These are phyloP conservation scores for Nephrotoma appendiculata DNA, from an alignment of 2,888 invertebrate genomes.

Conservation along the genomic window DNA sequence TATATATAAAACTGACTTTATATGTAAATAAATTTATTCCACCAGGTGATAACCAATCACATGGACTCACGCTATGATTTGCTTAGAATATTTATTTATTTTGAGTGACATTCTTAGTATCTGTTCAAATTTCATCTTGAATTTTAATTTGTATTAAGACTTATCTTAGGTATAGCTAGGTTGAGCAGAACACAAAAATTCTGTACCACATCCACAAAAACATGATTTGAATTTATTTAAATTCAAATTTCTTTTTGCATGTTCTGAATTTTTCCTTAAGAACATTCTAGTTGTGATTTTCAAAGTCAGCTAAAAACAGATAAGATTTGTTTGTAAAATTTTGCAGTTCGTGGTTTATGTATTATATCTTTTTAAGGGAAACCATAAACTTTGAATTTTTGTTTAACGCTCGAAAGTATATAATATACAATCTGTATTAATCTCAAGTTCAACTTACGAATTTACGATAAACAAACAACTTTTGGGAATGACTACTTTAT, in stretches of 20 bases:
- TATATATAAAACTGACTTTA: neutral
- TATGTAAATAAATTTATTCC: neutral
- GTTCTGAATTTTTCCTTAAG: no score
- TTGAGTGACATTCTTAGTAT: neutral
- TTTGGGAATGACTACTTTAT: no score
- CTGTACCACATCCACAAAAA: neutral
- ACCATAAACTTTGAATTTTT: no score
- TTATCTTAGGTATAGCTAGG: neutral
- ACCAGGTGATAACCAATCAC: neutral
- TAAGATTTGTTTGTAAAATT: no score
- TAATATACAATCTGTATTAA: no score
- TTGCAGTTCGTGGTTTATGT: no score
- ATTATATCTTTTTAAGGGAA: no score
- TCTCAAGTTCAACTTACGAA: no score
- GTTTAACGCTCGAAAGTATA: no score
- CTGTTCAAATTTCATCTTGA: neutral
- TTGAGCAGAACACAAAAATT: neutral
- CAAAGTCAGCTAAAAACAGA: no score
- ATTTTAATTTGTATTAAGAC: neutral
- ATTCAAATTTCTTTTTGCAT: neutral
- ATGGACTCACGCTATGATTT: neutral
- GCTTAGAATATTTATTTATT: neutral
- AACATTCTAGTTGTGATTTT: no score
- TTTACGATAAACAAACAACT: no score
- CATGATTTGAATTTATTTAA: neutral